Evolutionary conservation across 2,888 invertebrate genomes (phyloP).

Genomic region (Eupithecia centaureata): DNA sequence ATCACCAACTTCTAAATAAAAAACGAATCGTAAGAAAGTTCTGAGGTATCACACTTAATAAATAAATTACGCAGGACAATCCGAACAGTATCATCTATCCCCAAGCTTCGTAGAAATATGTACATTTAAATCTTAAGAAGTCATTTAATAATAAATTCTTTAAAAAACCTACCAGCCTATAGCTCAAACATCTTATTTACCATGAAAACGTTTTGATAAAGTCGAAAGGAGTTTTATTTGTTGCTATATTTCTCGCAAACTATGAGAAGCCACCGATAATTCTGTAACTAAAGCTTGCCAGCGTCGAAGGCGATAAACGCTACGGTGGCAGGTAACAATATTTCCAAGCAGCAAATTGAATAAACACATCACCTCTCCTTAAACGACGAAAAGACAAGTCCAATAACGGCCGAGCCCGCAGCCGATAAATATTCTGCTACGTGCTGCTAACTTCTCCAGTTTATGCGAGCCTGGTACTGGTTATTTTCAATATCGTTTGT

Average conservation of each 20-base stretch:
- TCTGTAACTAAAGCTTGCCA: slow-evolving; percentile 25
- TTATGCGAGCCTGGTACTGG: slow-evolving; percentile 62
- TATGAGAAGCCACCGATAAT: slow-evolving; percentile 14
- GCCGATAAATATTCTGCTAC: slow-evolving; percentile 76
- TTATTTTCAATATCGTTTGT: slow-evolving; percentile 57
- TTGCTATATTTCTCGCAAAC: not conserved
- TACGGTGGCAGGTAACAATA: slow-evolving; percentile 72
- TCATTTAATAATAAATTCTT: too few species aligned
- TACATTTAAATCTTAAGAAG: too few species aligned
- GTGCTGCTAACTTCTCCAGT: slow-evolving; percentile 59
- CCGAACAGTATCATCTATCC: too few species aligned
- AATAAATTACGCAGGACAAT: too few species aligned
- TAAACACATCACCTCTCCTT: slow-evolving; percentile 80
- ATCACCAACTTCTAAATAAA: too few species aligned
- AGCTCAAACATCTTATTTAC: not conserved
- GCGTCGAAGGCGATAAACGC: slow-evolving; percentile 61
- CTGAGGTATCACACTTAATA: too few species aligned
- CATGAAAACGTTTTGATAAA: not conserved
- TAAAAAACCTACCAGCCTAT: too few species aligned
- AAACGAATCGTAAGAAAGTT: too few species aligned
- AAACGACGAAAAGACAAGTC: slow-evolving; percentile 80
- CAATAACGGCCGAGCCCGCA: slow-evolving; percentile 70
- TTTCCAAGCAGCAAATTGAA: slow-evolving; percentile 79
- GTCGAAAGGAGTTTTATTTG: not conserved
- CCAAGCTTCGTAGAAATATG: too few species aligned